These are phyloP conservation scores for Sclerodermus sp. DNA, from an alignment of 2,888 invertebrate species.

Conservation along the genomic window DNA sequence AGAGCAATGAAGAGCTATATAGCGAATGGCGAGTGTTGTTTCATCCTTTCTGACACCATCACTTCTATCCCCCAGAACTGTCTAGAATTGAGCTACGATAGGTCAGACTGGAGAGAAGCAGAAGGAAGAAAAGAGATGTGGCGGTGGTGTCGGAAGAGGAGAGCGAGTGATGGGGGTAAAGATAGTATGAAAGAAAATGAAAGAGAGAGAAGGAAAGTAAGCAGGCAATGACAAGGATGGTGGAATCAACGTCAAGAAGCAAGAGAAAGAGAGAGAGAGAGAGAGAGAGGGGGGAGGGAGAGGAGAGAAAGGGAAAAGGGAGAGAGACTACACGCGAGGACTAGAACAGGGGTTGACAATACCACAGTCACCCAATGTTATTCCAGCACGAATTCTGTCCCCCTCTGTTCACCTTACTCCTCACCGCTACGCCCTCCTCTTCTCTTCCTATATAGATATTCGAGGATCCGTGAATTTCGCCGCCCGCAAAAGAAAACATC, in stretches of 20 bases:
- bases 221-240: not conserved
- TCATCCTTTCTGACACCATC: conserved; percentile 43
- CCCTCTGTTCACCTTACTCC: conserved; percentile 11
- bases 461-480: conserved; percentile 39
- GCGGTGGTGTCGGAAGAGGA: too few species aligned
- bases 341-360: conserved; percentile 48
- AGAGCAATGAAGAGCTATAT: too few species aligned
- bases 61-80: conserved; percentile 23
- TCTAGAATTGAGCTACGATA: conserved; percentile 38
- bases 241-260: not conserved
- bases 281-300: conserved; percentile 1
- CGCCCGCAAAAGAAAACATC: conserved; percentile 44
- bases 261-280: conserved; percentile 9
- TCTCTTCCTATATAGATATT: conserved; percentile 20
- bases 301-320: conserved; percentile 2
- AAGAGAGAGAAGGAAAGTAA: too few species aligned
- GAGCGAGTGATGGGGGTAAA: too few species aligned
- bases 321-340: conserved; percentile 14
- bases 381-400: conserved; percentile 46
- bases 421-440: conserved; percentile 11
- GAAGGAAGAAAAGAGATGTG: conserved; percentile 16
- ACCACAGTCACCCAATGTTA: conserved; percentile 51
- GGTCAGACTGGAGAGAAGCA: conserved; percentile 27
- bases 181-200: too few species aligned
- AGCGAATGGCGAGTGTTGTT: conserved; percentile 53